These are phyloP conservation scores for Trisateles emortualis DNA, from an alignment of 2,888 invertebrate genomes.

Conservation along the genomic window DNA sequence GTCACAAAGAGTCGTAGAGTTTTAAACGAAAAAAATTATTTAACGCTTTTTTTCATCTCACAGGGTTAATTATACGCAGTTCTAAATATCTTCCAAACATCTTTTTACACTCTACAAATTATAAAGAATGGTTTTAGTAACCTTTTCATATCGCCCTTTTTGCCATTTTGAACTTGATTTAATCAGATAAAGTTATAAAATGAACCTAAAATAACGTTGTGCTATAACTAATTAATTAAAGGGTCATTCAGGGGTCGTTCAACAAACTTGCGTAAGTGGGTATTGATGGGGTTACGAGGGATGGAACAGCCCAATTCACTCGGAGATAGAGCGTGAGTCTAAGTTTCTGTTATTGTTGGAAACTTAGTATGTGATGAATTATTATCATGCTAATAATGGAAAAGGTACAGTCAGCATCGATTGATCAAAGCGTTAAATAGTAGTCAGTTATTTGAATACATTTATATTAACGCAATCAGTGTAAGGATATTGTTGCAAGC, in stretches of 20 bases:
- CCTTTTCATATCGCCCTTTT: background rate
- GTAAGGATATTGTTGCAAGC: too few species aligned
- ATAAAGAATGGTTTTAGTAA: too few species aligned
- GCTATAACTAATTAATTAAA: slow-evolving; percentile 42
- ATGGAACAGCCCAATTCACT: background rate
- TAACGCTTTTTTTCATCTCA: too few species aligned
- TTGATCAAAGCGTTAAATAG: too few species aligned
- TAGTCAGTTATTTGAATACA: too few species aligned
- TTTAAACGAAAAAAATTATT: too few species aligned
- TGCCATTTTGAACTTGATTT: slow-evolving; percentile 5
- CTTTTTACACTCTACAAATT: too few species aligned
- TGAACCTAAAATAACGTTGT: slow-evolving; percentile 17
- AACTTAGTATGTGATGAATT: background rate
- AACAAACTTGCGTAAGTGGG: slow-evolving; percentile 38
- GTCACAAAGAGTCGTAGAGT: too few species aligned
- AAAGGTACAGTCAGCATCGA: too few species aligned
- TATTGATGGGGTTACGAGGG: slow-evolving; percentile 6
- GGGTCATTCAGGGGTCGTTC: slow-evolving; percentile 35
- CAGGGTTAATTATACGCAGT: too few species aligned
- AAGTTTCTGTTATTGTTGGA: background rate
- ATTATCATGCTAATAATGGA: slow-evolving; percentile 2
- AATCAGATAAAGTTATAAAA: slow-evolving; percentile 3
- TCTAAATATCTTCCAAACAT: too few species aligned
- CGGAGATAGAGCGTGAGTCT: background rate
- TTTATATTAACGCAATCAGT: too few species aligned